phyloP scores from a whole-genome alignment of 2,888 invertebrate genomes.

The Pollenia amentaria region DNA sequence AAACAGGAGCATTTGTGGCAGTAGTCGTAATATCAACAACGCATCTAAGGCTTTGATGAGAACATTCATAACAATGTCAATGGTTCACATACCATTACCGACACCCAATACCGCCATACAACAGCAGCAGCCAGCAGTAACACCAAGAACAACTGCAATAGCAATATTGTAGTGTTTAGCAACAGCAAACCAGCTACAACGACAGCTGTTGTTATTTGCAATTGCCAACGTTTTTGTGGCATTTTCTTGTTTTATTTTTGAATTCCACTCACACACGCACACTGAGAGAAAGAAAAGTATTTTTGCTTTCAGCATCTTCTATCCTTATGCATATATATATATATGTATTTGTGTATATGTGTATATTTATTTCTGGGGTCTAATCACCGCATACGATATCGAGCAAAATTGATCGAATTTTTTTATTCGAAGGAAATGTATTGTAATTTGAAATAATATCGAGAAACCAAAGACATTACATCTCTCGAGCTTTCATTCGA shows the following conservation, averaged over 20 bases:
- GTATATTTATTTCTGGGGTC: no score
- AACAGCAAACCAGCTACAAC: conserved; percentile 60
- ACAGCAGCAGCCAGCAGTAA: conserved; percentile 34
- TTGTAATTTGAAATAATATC: no score
- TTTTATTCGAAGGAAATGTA: no score
- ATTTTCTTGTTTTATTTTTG: conserved; percentile 55
- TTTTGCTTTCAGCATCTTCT: conserved; percentile 7
- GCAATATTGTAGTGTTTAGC: conserved; percentile 46
- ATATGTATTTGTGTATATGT: background rate
- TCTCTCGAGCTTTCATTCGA: no score
- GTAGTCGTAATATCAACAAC: conserved; percentile 48
- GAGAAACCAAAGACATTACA: no score
- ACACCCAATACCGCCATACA: conserved; percentile 43
- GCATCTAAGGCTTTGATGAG: conserved; percentile 65
- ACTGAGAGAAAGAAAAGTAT: background rate
- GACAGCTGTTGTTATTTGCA: conserved; percentile 70
- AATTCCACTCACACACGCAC: background rate
- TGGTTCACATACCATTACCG: conserved; percentile 60
- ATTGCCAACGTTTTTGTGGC: conserved; percentile 62
- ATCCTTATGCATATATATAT: background rate
- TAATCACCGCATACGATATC: no score
- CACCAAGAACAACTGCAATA: conserved; percentile 33
- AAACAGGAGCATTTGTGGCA: conserved; percentile 30
- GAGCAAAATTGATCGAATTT: no score
- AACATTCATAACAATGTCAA: conserved; percentile 71